Evolutionary conservation across 2,113 vertebrate genomes (phyloP).

Genomic region (Phocoena phocoena): DNA sequence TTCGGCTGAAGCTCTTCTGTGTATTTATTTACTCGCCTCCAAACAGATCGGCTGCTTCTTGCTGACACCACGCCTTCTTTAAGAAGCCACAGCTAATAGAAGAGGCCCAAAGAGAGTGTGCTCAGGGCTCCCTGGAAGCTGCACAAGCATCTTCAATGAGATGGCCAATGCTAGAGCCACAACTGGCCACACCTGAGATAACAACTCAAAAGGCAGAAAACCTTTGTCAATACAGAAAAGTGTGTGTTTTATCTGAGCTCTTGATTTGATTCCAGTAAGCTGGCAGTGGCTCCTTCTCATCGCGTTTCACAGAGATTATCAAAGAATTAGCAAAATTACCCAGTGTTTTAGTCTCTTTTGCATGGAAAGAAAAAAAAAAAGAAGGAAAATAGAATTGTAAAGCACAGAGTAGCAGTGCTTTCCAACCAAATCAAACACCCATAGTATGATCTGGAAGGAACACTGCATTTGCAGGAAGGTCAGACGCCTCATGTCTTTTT

Average conservation of each 20-base stretch:
- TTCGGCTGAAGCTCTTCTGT: conserved; percentile 25
- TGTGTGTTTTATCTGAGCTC: conserved; percentile 29
- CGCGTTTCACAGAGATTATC: conserved; percentile 23
- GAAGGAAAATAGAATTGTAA: not conserved
- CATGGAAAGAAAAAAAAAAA: not conserved
- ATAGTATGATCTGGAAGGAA: not conserved
- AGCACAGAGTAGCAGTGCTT: not conserved
- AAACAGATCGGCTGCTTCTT: not conserved
- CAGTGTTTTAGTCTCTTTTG: not conserved
- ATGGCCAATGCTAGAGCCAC: not conserved
- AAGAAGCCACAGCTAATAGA: conserved; percentile 30
- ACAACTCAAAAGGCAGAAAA: conserved; percentile 54
- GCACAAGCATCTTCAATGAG: not conserved
- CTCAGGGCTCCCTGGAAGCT: not conserved
- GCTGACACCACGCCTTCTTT: not conserved
- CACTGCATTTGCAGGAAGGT: not conserved
- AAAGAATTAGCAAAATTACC: conserved; percentile 6
- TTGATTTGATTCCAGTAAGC: conserved; percentile 60
- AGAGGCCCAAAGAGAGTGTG: not conserved
- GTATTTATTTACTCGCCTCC: conserved; percentile 39
- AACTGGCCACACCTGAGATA: conserved; percentile 58
- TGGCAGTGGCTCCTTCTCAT: conserved; percentile 14
- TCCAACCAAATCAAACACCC: conserved; percentile 31
- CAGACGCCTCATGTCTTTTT: not conserved
- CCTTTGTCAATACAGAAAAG: conserved; percentile 34